Percentiles rank a stretch among this genome's conserved stretches.
phyloP scores from a whole-genome alignment of 2,888 invertebrate genomes.

The Caenorhabditis angaria region DNA sequence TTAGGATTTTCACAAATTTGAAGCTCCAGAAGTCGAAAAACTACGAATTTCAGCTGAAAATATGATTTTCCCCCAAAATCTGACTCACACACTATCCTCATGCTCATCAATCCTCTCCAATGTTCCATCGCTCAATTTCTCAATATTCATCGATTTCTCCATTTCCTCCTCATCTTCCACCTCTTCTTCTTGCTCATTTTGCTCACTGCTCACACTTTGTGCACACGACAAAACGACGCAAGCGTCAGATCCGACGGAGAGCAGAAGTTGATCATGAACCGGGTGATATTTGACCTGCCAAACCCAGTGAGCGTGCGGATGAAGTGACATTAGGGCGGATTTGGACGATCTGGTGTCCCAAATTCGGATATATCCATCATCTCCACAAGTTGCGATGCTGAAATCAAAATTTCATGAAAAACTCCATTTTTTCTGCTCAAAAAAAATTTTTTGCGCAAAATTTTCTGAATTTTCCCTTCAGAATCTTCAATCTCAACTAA shows the following conservation, averaged over 20 bases:
- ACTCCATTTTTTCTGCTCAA: conserved; percentile 1
- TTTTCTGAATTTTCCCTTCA: no score
- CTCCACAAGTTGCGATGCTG: neutral
- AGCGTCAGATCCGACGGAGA: conserved; percentile 93
- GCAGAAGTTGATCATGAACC: conserved; percentile 92
- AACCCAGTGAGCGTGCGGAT: neutral
- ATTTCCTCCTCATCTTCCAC: conserved; percentile 40
- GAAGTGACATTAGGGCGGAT: neutral
- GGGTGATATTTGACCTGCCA: conserved; percentile 77
- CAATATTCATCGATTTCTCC: conserved; percentile 22
- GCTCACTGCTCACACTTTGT: conserved; percentile 51
- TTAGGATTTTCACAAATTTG: neutral
- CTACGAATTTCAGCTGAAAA: neutral
- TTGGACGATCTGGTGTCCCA: neutral
- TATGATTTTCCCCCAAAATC: neutral
- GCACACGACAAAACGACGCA: conserved; percentile 82
- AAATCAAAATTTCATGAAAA: neutral
- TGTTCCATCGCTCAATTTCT: conserved; percentile 77
- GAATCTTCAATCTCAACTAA: no score
- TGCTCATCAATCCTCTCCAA: conserved; percentile 89
- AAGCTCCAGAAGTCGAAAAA: no score
- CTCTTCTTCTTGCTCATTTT: conserved; percentile 28
- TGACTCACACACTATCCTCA: conserved; percentile 90
- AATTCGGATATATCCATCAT: neutral
- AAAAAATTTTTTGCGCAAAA: neutral